Conservation (phyloP, 2,888 invertebrate species). For the Tipula unca region DNA sequence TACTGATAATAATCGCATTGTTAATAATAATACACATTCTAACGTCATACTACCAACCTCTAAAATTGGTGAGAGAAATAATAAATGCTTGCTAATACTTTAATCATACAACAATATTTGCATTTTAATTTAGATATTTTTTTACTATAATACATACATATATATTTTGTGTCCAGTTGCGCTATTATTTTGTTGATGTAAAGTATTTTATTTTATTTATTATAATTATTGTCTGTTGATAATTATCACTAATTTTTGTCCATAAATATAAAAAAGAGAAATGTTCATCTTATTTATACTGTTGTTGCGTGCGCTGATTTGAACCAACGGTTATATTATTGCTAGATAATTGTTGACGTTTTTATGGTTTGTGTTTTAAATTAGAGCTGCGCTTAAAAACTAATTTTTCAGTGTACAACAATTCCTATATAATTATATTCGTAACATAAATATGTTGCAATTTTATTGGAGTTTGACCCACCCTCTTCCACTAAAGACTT, state of each 20-base stretch:
- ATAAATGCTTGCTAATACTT: neutral
- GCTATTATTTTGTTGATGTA: neutral
- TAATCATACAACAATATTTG: neutral
- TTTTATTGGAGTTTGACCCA: neutral
- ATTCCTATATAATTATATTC: neutral
- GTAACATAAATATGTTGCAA: neutral
- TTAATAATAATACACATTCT: neutral
- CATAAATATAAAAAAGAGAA: neutral
- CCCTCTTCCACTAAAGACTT: neutral
- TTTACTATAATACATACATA: neutral
- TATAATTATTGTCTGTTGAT: neutral
- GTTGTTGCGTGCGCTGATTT: neutral
- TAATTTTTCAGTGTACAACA: neutral
- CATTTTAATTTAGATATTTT: neutral
- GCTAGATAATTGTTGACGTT: neutral
- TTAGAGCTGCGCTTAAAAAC: neutral
- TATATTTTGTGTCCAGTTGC: neutral
- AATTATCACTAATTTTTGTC: neutral
- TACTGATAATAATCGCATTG: neutral
- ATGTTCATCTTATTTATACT: neutral
- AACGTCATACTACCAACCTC: neutral
- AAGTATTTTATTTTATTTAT: neutral
- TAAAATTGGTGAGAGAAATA: conserved; percentile 8
- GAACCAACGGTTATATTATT: neutral
- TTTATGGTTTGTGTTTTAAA: neutral